Evolutionary conservation across 1,140 invertebrate genomes (phyloP), one percentile per base, ranked within the genome.

Genomic region (Platyura marginata): DNA sequence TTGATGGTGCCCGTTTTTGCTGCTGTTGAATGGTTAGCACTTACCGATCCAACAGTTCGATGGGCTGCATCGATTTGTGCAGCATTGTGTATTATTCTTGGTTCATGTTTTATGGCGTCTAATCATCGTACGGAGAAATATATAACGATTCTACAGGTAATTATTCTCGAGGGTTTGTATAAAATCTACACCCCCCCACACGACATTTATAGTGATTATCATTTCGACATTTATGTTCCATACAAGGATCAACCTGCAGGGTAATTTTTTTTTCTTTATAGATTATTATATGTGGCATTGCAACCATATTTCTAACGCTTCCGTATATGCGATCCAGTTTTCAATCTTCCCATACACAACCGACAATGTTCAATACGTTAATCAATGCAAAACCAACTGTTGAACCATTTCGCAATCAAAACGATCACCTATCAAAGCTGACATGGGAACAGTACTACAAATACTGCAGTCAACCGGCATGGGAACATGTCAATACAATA

Each of bases 1-100:
- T 63, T 84, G 1, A 63, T 82, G 2, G 59, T 87, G 22, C 81
- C 81, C 0, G 68, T 83, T 10, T 68, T 79, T 6, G 79, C 81
- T 5, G 67, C 76, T 37, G 66, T 75, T 1, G 79, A 81, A 47
- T 80, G 75, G 50, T 60, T 83, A 9, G 71, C 77, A 0, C 60
- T 79, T 34, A 72, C 71, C 10, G 73, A 75, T 50, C 52, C 76
- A 5, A 61, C 74, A 1, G 68, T 79, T 42, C 69, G 70, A 5
- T 61, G 75, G 44, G 59, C 59, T 1, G 57, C 75, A 2, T 71
- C 77, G 11, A 48, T 67, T 1, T 46, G 71, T 2, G 61, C 78
- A 3, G 68, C 67, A 18, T 49, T 65, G 0, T 52, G 74, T 33
- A 69, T 70, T 0, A 61, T 82, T 21, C 49, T 68, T 1, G 53